A percentile compares a stretch with the other conserved stretches of the same genome.
Evolutionary conservation across 2,113 vertebrate genomes (phyloP).

Genomic region (Ailuropoda melanoleuca): DNA sequence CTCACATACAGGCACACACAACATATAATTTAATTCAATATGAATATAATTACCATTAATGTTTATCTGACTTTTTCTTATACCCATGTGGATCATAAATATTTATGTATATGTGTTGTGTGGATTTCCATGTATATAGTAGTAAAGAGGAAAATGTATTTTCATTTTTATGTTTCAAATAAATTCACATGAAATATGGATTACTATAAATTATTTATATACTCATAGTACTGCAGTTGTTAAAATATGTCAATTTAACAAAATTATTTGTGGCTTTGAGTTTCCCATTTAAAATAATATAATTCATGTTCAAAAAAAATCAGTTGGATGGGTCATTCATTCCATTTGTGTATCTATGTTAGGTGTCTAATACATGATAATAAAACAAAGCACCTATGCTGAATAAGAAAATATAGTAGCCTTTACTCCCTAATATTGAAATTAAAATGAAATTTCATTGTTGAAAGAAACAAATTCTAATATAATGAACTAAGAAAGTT

Average conservation of each 20-base stretch:
- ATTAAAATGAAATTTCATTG: conserved; percentile 43
- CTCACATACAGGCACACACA: background rate
- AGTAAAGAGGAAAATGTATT: background rate
- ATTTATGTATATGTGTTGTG: background rate
- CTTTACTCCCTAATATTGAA: conserved; percentile 53
- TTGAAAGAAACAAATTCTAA: background rate
- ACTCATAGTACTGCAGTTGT: conserved; percentile 2
- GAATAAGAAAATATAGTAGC: background rate
- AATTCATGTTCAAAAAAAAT: conserved; percentile 50
- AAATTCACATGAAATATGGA: background rate
- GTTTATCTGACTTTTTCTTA: background rate
- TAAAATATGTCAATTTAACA: conserved; percentile 37
- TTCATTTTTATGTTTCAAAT: conserved; percentile 15
- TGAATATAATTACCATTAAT: background rate
- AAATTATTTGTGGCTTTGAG: conserved; percentile 51
- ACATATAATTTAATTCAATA: background rate
- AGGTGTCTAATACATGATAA: conserved; percentile 69
- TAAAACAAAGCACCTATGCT: conserved; percentile 70
- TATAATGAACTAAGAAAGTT: conserved; percentile 33
- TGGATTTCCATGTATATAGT: background rate
- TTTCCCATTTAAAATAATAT: conserved; percentile 52
- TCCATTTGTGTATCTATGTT: conserved; percentile 65
- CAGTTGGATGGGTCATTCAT: conserved; percentile 51
- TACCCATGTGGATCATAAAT: background rate
- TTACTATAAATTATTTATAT: background rate